Evolutionary conservation across 1,140 invertebrate genomes (phyloP), one percentile per base, ranked within the genome.

Genomic region (Dinoponera quadriceps): DNA sequence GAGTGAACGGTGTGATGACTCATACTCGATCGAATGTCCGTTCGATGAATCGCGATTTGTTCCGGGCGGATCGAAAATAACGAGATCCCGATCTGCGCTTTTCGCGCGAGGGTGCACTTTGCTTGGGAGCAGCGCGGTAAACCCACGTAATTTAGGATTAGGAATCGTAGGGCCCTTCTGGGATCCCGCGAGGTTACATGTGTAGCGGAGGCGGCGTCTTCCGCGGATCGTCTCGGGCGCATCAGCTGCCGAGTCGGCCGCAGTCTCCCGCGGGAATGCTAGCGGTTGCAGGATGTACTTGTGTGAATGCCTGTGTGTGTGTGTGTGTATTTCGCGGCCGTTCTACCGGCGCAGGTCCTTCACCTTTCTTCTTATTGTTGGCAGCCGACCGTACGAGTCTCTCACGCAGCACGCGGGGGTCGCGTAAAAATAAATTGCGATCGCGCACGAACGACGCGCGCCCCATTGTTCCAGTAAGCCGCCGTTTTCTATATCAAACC

Each of bases 61-160:
- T 49, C 48, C 22, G 18, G 0, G 38, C 38, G 13, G 2, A 16
- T 62, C 18, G 38, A 60, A 5, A 44, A 9, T 44, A 44, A 44
- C 38, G 38, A 44, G 38, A 44, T 44, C 9, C 11, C 38, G 38
- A 44, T 44, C 38, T 18, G 27, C 16, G 55, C 16, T 33, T 1
- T 29, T 48, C 27, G 4, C 11, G 11, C 44, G 54, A 44, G 0
- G 38, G 7, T 11, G 20, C 33, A 33, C 18, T 25, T 48, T 29
- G 29, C 18, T 1, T 38, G 18, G 3, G 22, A 20, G 25, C n/a
- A 78, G 9, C 65, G 14, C 51, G 29, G 49, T 62, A 72, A 44
- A 22, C 22, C 85, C 48, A 63, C 22, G 74, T 85, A 85, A 88
- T 87, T 83, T 77, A 87, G 81, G 62, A 71, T 38, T n/a, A n/a